These are phyloP conservation scores for Onychorhynchus coronatus DNA, from an alignment of 2,113 vertebrate genomes.

Conservation along the genomic window DNA sequence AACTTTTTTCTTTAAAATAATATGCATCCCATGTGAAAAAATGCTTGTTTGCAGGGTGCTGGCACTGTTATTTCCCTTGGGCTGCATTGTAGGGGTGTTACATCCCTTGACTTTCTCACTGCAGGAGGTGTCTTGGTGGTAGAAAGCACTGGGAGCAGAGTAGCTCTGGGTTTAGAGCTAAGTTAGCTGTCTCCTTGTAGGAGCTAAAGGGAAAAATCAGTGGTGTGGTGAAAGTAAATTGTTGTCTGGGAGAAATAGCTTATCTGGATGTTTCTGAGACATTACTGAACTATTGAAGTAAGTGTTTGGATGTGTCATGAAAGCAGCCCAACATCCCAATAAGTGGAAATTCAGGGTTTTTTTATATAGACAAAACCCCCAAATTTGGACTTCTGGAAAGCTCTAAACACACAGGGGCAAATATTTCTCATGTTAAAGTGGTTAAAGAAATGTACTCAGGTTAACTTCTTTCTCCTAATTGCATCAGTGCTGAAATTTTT, in stretches of 20 bases:
- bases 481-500: not conserved
- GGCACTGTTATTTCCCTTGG: not conserved
- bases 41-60: not conserved
- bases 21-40: not conserved
- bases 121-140: not conserved
- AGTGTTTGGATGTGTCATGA: not conserved
- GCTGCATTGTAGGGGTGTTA: not conserved
- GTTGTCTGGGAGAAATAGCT: not conserved
- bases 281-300: not conserved
- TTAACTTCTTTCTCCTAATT: not conserved
- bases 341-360: not conserved
- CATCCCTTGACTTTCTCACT: not conserved
- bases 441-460: not conserved
- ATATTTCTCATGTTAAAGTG: not conserved
- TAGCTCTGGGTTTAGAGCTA: not conserved
- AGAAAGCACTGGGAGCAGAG: not conserved
- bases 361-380: accelerated
- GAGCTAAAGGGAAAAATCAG: not conserved
- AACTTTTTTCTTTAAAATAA: not conserved
- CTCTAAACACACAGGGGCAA: not conserved
- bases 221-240: not conserved
- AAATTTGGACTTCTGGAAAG: not conserved
- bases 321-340: not conserved
- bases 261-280: not conserved
- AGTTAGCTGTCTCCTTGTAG: not conserved